Evolutionary conservation across 2,888 invertebrate species (phyloP).

Genomic region (Drosophila neonasuta): DNA sequence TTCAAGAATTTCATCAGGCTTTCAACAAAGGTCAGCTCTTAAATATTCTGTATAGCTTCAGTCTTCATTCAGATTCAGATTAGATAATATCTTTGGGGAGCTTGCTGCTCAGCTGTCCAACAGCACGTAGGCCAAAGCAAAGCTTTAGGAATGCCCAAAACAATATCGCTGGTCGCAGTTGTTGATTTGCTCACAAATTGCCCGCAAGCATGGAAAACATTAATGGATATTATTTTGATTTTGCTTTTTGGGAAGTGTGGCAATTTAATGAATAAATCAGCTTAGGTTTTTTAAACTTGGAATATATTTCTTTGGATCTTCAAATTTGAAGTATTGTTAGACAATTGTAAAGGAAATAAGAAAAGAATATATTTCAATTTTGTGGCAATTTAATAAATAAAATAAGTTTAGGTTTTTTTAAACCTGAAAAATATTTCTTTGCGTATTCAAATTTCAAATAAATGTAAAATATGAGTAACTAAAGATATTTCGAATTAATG

Average conservation of each 20-base stretch:
- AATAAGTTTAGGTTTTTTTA: too few species aligned
- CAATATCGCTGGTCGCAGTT: conserved; percentile 25
- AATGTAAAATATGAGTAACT: too few species aligned
- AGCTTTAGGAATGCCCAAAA: conserved; percentile 29
- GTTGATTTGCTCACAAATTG: conserved; percentile 37
- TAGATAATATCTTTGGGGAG: neutral
- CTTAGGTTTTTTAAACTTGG: neutral
- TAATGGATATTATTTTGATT: conserved; percentile 4
- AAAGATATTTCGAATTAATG: neutral
- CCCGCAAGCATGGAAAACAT: conserved; percentile 2
- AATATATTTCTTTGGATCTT: neutral
- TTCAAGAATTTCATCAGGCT: neutral
- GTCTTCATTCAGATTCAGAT: neutral
- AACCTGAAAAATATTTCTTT: too few species aligned
- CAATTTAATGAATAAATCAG: neutral
- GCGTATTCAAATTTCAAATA: too few species aligned
- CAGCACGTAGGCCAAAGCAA: conserved; percentile 58
- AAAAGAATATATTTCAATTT: neutral
- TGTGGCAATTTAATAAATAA: neutral
- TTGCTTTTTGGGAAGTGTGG: neutral
- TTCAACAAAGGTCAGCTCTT: neutral
- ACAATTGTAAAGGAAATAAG: too few species aligned
- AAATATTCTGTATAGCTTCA: neutral
- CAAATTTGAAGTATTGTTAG: neutral
- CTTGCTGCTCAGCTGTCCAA: conserved; percentile 9